These are phyloP conservation scores for Rhopilema esculentum DNA, from an alignment of 30 jellyfish, hydroid and myxozoan genomes.

Conservation along the genomic window DNA sequence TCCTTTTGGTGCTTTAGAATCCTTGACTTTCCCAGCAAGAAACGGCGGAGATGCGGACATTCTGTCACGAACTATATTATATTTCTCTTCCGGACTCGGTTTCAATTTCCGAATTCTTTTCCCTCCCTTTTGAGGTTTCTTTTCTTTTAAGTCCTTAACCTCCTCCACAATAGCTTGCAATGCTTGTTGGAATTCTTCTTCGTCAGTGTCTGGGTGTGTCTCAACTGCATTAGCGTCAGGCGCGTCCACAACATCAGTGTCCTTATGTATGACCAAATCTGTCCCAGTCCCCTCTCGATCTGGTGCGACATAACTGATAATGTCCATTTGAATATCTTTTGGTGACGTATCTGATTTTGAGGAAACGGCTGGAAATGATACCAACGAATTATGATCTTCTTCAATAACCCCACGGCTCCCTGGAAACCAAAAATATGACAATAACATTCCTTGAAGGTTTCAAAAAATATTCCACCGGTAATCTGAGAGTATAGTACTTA, in stretches of 20 bases:
- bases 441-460: neutral
- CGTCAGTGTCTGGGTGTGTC: conserved; percentile 41
- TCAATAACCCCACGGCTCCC: neutral
- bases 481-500: too few relatives aligned
- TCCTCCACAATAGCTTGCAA: conserved; percentile 47
- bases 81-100: conserved; percentile 15
- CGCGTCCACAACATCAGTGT: neutral
- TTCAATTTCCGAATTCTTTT: conserved; percentile 43
- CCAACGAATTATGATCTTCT: neutral
- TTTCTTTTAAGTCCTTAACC: conserved; percentile 31
- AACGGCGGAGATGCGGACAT: conserved; percentile 71
- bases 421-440: neutral
- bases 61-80: conserved; percentile 38
- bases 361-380: conserved; percentile 52
- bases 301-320: conserved; percentile 44
- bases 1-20: conserved; percentile 60
- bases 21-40: conserved; percentile 58
- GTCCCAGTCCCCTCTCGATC: neutral
- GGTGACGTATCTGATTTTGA: conserved; percentile 34
- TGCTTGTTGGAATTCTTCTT: conserved; percentile 35
- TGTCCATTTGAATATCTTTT: conserved; percentile 63
- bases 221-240: conserved; percentile 1
- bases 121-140: conserved; percentile 34
- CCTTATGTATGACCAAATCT: conserved; percentile 24
- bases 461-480: too few relatives aligned